Conservation (phyloP, 2,888 invertebrate species). For the Acrobasis repandana region DNA sequence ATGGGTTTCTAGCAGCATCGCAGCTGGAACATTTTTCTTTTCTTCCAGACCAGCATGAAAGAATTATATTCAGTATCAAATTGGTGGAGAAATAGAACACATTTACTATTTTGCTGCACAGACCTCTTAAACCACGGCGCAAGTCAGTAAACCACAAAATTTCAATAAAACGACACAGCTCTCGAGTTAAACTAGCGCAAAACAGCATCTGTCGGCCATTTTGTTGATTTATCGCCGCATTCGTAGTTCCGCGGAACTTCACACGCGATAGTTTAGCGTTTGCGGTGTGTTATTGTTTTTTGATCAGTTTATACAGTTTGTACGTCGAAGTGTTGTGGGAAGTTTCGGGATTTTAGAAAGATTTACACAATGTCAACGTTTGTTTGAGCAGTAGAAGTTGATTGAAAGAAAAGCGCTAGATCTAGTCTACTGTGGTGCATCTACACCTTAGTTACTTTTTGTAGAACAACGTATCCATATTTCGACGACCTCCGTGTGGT, state of each 20-base stretch:
- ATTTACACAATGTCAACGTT: too few relatives aligned
- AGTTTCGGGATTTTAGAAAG: not conserved
- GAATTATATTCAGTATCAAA: too few relatives aligned
- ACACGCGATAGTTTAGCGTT: conserved; percentile 14
- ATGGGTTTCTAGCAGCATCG: too few relatives aligned
- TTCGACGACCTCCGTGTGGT: too few relatives aligned
- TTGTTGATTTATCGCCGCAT: conserved; percentile 26
- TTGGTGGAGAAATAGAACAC: too few relatives aligned
- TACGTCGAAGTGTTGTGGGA: not conserved
- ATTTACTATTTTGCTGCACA: not conserved
- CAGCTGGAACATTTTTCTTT: too few relatives aligned
- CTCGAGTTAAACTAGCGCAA: conserved; percentile 15
- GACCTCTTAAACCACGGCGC: not conserved
- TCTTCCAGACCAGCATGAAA: too few relatives aligned
- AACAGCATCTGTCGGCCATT: conserved; percentile 27
- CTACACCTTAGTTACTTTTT: too few relatives aligned
- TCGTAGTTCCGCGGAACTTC: conserved; percentile 2
- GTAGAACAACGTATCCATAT: too few relatives aligned
- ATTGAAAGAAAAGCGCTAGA: too few relatives aligned
- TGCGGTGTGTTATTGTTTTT: conserved; percentile 14
- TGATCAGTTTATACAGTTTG: conserved; percentile 7
- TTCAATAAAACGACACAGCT: conserved; percentile 18
- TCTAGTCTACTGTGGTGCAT: too few relatives aligned
- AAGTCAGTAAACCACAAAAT: conserved; percentile 16
- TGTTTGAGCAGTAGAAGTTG: too few relatives aligned